These are phyloP conservation scores for Xerus inauris DNA, from an alignment of 2,113 vertebrate species.

Conservation along the genomic window DNA sequence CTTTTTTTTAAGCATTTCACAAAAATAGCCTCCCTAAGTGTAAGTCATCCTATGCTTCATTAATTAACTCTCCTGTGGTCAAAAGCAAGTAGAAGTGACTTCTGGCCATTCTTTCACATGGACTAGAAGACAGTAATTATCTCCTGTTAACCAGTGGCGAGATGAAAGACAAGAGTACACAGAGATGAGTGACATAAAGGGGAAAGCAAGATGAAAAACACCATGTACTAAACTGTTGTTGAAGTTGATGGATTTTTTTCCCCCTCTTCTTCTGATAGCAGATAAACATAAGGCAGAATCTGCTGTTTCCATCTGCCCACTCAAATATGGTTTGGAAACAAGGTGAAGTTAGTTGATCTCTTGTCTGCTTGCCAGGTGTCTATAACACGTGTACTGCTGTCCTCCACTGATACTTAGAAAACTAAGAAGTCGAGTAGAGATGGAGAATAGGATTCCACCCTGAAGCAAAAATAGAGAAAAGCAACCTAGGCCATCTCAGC, in stretches of 20 bases:
- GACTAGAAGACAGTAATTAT: neutral
- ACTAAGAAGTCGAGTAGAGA: neutral
- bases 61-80: conserved; percentile 55
- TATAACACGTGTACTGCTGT: too few relatives aligned
- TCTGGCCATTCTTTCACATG: neutral
- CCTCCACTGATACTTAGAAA: neutral
- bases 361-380: neutral
- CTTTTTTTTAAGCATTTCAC: neutral
- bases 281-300: neutral
- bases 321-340: neutral
- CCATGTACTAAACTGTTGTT: neutral
- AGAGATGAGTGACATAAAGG: neutral
- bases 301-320: neutral
- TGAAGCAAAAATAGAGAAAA: neutral
- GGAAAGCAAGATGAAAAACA: neutral
- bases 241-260: neutral
- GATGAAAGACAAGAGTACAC: neutral
- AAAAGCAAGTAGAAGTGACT: conserved; percentile 47
- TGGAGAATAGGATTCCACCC: neutral
- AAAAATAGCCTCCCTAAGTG: neutral
- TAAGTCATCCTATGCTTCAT: neutral
- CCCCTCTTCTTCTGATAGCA: neutral
- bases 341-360: neutral
- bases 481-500: neutral
- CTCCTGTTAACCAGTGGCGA: neutral